phyloP scores from a whole-genome alignment of 2,888 invertebrate species.

The Philereme transversata region DNA sequence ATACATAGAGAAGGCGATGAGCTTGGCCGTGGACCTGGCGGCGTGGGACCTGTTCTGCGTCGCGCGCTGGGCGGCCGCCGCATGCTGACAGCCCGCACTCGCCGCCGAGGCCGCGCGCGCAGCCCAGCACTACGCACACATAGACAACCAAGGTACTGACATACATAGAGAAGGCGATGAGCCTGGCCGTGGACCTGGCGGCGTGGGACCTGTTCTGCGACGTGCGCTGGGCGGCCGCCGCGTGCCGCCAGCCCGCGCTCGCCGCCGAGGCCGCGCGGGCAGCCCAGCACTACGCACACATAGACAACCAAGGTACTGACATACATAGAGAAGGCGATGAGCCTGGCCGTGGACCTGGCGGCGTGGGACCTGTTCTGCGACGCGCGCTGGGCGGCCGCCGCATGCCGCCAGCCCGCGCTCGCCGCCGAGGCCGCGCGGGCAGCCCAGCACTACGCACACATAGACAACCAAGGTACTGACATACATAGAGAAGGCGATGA shows the following conservation, averaged over 20 bases:
- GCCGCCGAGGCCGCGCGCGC: slow-evolving; percentile 88
- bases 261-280: slow-evolving; percentile 88
- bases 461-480: slow-evolving; percentile 22
- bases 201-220: slow-evolving; percentile 95
- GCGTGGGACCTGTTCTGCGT: slow-evolving; percentile 95
- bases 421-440: slow-evolving; percentile 88
- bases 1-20: neutral
- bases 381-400: slow-evolving; percentile 88
- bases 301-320: slow-evolving; percentile 22
- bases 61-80: slow-evolving; percentile 88
- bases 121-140: slow-evolving; percentile 73
- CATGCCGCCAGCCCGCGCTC: slow-evolving; percentile 84
- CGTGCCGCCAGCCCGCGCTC: slow-evolving; percentile 84
- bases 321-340: neutral
- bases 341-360: slow-evolving; percentile 76
- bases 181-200: slow-evolving; percentile 76
- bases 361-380: slow-evolving; percentile 95
- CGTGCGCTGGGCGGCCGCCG: slow-evolving; percentile 88
- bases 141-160: slow-evolving; percentile 22
- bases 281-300: slow-evolving; percentile 73
- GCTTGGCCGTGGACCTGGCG: slow-evolving; percentile 76
- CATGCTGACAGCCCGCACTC: slow-evolving; percentile 84
- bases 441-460: slow-evolving; percentile 73
- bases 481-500: neutral
- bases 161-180: neutral